These are phyloP conservation scores for Suncus etruscus DNA, from an alignment of 2,113 vertebrate species.

Conservation along the genomic window DNA sequence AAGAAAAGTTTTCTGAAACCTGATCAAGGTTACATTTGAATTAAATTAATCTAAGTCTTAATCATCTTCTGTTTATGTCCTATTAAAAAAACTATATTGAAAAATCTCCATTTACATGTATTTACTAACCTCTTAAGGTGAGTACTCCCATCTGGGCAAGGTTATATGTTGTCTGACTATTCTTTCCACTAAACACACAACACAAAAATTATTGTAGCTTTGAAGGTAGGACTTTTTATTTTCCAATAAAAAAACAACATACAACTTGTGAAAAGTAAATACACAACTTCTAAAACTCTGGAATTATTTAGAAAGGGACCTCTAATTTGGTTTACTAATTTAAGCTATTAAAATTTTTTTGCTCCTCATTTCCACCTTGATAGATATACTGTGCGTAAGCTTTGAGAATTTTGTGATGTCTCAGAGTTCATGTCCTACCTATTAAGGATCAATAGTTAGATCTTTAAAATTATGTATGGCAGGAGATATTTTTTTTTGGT, in stretches of 20 bases:
- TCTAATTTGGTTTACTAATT: constrained; percentile 45
- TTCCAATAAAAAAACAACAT: no score
- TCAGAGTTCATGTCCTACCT: constrained; percentile 47
- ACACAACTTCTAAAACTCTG: constrained; percentile 4
- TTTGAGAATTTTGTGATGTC: constrained; percentile 23
- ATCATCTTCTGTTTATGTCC: no score
- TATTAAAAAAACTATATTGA: background rate
- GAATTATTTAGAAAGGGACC: background rate
- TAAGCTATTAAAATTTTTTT: constrained; percentile 48
- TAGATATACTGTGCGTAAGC: background rate
- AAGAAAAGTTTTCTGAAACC: no score
- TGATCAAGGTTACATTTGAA: no score
- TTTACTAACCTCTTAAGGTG: background rate
- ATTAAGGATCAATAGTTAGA: constrained; percentile 22
- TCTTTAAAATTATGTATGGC: background rate
- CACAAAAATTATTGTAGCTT: constrained; percentile 15
- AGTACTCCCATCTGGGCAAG: background rate
- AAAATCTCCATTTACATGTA: background rate
- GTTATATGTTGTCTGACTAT: constrained; percentile 28
- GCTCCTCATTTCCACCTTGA: constrained; percentile 31
- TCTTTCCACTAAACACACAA: constrained; percentile 22
- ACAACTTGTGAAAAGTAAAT: background rate
- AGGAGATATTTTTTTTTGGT: background rate
- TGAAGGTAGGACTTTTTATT: background rate
- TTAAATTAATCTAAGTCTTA: no score